These are phyloP conservation scores for Thymelicus lineola DNA, from an alignment of 2,888 invertebrate species.

Conservation along the genomic window DNA sequence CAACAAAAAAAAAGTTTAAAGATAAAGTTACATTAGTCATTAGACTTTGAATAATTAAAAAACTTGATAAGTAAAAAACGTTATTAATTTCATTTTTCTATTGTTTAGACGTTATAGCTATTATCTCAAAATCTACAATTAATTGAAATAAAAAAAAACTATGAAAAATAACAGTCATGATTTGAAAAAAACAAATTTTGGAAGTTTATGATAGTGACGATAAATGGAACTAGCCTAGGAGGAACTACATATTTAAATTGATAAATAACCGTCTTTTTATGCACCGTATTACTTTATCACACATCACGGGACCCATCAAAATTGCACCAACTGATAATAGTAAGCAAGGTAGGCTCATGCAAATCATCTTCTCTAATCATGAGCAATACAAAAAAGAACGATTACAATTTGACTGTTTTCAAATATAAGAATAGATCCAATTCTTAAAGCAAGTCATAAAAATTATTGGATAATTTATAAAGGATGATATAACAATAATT, in stretches of 20 bases:
- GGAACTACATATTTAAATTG: not conserved
- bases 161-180: too few relatives aligned
- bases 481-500: not conserved
- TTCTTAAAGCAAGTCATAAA: not conserved
- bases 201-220: not conserved
- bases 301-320: constrained; percentile 18
- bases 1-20: not conserved
- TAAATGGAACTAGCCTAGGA: not conserved
- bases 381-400: not conserved
- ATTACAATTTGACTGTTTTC: not conserved
- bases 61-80: too few relatives aligned
- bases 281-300: constrained; percentile 12
- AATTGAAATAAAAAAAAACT: too few relatives aligned
- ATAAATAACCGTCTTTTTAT: constrained; percentile 25
- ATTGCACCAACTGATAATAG: constrained; percentile 24
- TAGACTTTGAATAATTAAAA: too few relatives aligned
- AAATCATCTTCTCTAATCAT: constrained; percentile 22
- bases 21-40: too few relatives aligned
- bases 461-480: not conserved
- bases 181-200: too few relatives aligned
- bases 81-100: too few relatives aligned
- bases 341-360: constrained; percentile 18
- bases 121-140: too few relatives aligned
- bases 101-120: too few relatives aligned
- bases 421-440: too few relatives aligned